Conservation (phyloP, 2,797 vertebrate species). For the Caiman crocodilus region DNA sequence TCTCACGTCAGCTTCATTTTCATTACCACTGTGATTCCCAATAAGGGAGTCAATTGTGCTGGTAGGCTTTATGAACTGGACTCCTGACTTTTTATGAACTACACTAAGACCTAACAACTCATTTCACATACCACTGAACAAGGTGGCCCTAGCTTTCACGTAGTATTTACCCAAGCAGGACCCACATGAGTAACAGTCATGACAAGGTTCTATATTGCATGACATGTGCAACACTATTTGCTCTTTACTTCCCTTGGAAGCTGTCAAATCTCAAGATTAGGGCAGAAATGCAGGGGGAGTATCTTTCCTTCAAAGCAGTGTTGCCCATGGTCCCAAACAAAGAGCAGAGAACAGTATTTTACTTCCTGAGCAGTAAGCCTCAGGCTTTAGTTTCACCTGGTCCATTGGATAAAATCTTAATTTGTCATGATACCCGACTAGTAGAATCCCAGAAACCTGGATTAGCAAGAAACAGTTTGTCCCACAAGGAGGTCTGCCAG, state of each 20-base stretch:
- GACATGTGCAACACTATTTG: conserved; percentile 1
- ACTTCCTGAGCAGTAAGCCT: not conserved
- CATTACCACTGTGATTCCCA: conserved; percentile 31
- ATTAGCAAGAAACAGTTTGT: not conserved
- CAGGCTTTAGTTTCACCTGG: not conserved
- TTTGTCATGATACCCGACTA: not conserved
- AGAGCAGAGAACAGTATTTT: not conserved
- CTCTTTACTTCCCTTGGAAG: not conserved
- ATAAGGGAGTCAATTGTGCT: conserved; percentile 1
- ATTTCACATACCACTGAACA: not conserved
- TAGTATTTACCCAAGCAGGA: not conserved
- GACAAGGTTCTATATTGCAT: not conserved
- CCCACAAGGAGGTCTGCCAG: not conserved
- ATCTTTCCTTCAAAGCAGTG: not conserved
- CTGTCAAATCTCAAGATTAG: not conserved
- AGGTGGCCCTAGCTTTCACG: not conserved
- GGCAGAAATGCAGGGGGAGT: not conserved
- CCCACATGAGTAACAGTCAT: not conserved
- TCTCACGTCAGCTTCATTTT: conserved; percentile 51
- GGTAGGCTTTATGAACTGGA: not conserved
- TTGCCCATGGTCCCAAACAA: not conserved
- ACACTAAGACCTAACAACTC: not conserved
- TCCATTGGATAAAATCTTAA: not conserved
- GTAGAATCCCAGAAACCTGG: not conserved
- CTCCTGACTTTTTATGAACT: not conserved